phyloP scores from a whole-genome alignment of 2,888 invertebrate species.

The Acanthosepion esculentum region DNA sequence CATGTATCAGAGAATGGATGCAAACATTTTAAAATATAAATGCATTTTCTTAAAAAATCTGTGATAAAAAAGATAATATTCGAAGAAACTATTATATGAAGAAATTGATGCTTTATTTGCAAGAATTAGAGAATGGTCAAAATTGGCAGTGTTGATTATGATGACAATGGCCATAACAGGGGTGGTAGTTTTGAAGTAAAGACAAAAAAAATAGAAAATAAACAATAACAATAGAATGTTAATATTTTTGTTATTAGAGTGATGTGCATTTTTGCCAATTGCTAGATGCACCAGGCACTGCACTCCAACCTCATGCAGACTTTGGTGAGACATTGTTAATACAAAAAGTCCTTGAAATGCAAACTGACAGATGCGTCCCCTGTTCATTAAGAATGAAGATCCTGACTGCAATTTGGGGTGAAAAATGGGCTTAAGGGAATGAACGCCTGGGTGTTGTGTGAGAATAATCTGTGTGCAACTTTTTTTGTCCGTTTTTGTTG shows the following conservation, averaged over 20 bases:
- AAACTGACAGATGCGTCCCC: background rate
- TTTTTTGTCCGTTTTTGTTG: background rate
- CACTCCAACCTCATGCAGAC: background rate
- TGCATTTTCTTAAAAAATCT: too few relatives aligned
- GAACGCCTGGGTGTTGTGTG: background rate
- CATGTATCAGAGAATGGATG: too few relatives aligned
- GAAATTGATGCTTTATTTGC: background rate
- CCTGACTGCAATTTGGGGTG: background rate
- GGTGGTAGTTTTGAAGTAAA: background rate
- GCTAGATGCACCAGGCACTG: background rate
- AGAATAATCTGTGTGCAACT: background rate
- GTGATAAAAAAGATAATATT: too few relatives aligned
- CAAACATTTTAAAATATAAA: too few relatives aligned
- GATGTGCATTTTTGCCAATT: background rate
- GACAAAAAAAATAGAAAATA: too few relatives aligned
- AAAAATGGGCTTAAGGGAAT: background rate
- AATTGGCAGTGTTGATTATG: background rate
- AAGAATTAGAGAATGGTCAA: background rate
- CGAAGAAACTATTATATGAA: background rate
- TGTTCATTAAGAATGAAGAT: background rate
- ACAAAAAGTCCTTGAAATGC: slow-evolving; percentile 33
- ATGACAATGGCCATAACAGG: background rate
- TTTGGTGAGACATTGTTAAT: background rate
- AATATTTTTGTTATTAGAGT: background rate
- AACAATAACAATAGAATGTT: background rate